Evolutionary conservation across 2,797 vertebrate genomes (phyloP), one percentile per base, ranked within the genome.

Genomic region (Rhinella marina): DNA sequence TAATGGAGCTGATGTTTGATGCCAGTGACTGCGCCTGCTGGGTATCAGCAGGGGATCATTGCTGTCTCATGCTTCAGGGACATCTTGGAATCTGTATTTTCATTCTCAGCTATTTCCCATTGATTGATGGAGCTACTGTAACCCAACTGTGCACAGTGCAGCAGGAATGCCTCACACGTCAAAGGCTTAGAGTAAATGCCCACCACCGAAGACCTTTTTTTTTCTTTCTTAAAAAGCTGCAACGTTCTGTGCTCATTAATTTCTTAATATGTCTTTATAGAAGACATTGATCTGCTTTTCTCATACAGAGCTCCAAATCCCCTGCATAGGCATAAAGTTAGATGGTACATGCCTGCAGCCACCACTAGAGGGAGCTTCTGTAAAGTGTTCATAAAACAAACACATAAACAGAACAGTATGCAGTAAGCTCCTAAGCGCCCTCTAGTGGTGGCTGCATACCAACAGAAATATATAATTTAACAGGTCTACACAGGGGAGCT

Each of bases 1-100:
- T 62, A 72, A 66, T 70, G 85, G 13, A 25, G 61, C 16, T 84
- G 85, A 61, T 73, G 76, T 81, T 32, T 73, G 16, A 81, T 41
- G 66, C 77, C 79, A 32, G 62, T 86, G 23, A 81, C 54, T 81
- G 62, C 52, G 8, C 66, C 10, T 10, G 52, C 54, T 27, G 27
- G 78, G 76, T 64, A 52, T 27, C 77, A 27, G 54, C n/a, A 23
- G 64, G 64, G 64, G 85, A 70, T 7, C 11, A 19, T 19, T 25
- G 27, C n/a, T 48, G 54, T 27, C 27, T 70, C 68, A 59, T 61
- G 54, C 64, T 87, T 73, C 66, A 75, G 32, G 25, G 57, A 73
- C 32, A 59, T 73, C 79, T 72, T 41, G 52, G 32, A 82, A 81
- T 87, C 29, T 32, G 77, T 16, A 23, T 57, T 57, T 81, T 81